These are phyloP conservation scores for Riparia riparia DNA, from an alignment of 2,113 vertebrate genomes.

Conservation along the genomic window DNA sequence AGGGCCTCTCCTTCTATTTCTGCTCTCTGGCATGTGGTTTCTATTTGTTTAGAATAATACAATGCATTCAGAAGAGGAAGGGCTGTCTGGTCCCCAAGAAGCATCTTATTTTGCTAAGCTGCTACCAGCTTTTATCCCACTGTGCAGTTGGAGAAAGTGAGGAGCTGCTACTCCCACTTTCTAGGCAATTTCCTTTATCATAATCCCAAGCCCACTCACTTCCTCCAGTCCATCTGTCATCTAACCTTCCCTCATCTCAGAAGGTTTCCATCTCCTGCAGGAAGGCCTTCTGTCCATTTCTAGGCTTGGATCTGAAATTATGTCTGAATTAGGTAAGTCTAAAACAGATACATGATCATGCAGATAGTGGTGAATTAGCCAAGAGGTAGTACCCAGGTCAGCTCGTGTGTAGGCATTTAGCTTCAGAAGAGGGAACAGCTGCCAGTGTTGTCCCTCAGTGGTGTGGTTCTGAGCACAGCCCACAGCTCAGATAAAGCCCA, in stretches of 20 bases:
- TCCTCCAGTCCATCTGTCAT: constrained; percentile 60
- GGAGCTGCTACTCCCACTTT: constrained; percentile 5
- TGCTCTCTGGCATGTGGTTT: background rate
- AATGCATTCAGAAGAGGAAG: background rate
- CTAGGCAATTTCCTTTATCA: constrained; percentile 38
- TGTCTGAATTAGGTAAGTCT: background rate
- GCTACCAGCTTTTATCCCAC: background rate
- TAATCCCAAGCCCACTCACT: constrained; percentile 23
- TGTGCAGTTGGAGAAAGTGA: background rate
- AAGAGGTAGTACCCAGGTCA: background rate
- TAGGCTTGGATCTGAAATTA: background rate
- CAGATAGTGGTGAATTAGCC: background rate
- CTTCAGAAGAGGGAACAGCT: background rate
- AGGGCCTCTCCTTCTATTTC: background rate
- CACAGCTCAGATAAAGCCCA: background rate
- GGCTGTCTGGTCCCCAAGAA: background rate
- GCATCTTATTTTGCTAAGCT: background rate
- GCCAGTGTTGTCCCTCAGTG: background rate
- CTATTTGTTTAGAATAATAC: background rate
- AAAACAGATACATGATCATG: background rate
- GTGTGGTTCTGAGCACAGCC: background rate
- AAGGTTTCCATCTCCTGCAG: constrained; percentile 46
- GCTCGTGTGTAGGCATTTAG: background rate
- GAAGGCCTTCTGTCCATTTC: constrained; percentile 46
- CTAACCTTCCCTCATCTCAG: constrained; percentile 22